phyloP scores from a whole-genome alignment of 1,140 invertebrate genomes.

The Centruroides vittatus region DNA sequence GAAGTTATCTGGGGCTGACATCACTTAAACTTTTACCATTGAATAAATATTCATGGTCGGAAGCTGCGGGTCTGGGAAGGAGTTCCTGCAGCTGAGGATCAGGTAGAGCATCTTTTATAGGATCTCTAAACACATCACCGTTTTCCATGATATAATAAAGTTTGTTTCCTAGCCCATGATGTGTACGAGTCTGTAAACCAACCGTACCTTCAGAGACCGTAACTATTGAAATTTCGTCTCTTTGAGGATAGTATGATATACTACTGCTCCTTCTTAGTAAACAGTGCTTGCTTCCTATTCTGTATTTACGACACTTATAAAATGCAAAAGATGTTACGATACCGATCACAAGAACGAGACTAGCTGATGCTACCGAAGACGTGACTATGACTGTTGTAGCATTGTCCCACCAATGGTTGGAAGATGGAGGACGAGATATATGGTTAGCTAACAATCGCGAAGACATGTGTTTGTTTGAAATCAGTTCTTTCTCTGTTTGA shows the following conservation, averaged over 20 bases:
- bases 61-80: background rate
- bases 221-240: constrained; percentile 20
- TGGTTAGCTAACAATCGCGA: background rate
- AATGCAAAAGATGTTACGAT: background rate
- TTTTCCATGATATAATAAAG: constrained; percentile 17
- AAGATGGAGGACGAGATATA: background rate
- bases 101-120: background rate
- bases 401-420: background rate
- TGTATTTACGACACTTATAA: background rate
- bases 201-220: constrained; percentile 18
- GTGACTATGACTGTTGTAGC: background rate
- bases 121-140: background rate
- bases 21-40: too few species aligned
- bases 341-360: background rate
- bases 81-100: constrained; percentile 12
- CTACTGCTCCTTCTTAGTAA: constrained; percentile 8
- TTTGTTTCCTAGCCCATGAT: constrained; percentile 15
- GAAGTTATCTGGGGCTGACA: too few species aligned
- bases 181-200: constrained; percentile 7
- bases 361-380: background rate
- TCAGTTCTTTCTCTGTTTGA: background rate
- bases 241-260: constrained; percentile 19
- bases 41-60: too few species aligned
- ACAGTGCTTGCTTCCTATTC: background rate
- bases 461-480: background rate